These are phyloP conservation scores for Troides oblongomaculatus DNA, from an alignment of 2,888 invertebrate genomes.

Conservation along the genomic window DNA sequence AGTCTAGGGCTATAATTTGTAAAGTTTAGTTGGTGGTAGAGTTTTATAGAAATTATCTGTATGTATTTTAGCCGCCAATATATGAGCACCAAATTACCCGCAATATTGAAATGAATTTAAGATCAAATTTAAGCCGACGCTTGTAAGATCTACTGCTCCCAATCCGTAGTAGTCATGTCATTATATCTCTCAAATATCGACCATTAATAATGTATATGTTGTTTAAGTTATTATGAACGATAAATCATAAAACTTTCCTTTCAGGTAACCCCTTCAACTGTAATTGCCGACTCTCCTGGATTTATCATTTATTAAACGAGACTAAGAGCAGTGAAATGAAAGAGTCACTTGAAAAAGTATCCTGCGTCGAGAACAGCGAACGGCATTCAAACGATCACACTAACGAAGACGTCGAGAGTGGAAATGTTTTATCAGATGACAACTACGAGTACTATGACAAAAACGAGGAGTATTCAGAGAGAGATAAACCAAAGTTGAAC, in stretches of 20 bases:
- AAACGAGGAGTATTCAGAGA: constrained; percentile 58
- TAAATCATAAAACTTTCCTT: constrained; percentile 42
- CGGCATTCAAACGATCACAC: constrained; percentile 54
- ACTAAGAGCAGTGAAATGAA: constrained; percentile 84
- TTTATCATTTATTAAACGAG: constrained; percentile 86
- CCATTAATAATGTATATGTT: too few relatives aligned
- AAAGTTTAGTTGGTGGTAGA: too few relatives aligned
- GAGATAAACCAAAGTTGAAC: constrained; percentile 47
- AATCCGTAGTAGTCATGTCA: too few relatives aligned
- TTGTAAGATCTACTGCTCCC: too few relatives aligned
- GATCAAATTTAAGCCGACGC: too few relatives aligned
- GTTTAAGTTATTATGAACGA: neutral
- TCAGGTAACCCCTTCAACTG: constrained; percentile 91
- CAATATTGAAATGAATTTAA: too few relatives aligned
- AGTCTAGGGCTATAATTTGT: too few relatives aligned
- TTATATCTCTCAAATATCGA: too few relatives aligned
- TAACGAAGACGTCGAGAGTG: constrained; percentile 48
- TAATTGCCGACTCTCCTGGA: constrained; percentile 91
- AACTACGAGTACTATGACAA: constrained; percentile 71
- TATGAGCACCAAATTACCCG: too few relatives aligned
- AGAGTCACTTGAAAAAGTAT: constrained; percentile 85
- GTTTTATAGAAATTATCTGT: too few relatives aligned
- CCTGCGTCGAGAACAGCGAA: constrained; percentile 82
- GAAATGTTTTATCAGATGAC: constrained; percentile 57
- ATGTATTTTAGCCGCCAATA: too few relatives aligned